Evolutionary conservation across 2,113 vertebrate genomes (phyloP).

Genomic region (Gulo gulo): DNA sequence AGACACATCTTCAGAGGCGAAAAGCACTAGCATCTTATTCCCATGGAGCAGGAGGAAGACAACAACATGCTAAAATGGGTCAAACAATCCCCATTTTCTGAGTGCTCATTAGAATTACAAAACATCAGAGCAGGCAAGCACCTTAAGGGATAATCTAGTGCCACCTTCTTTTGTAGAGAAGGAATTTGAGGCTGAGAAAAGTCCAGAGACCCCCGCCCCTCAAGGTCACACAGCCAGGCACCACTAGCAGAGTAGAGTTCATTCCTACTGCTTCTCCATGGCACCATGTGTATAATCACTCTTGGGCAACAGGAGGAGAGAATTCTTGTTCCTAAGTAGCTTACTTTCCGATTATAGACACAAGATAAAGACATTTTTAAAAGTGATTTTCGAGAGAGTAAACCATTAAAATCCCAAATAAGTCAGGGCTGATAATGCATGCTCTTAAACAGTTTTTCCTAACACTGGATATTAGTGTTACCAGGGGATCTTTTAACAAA

Average conservation of each 20-base stretch:
- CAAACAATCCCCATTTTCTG: not conserved
- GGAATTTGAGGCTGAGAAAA: not conserved
- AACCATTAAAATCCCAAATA: not conserved
- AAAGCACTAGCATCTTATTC: not conserved
- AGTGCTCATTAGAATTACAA: constrained; percentile 4
- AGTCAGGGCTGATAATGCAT: not conserved
- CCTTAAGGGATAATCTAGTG: not conserved
- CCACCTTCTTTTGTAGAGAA: not conserved
- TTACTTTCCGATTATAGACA: not conserved
- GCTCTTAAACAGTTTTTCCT: not conserved
- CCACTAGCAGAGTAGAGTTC: not conserved
- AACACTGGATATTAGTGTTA: not conserved
- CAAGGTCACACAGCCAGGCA: not conserved
- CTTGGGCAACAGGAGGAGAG: not conserved
- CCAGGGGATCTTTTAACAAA: not conserved
- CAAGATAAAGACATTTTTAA: not conserved
- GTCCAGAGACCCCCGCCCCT: not conserved
- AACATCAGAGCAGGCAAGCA: not conserved
- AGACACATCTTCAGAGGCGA: not conserved
- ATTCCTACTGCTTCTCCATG: fast-evolving
- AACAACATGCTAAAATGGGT: not conserved
- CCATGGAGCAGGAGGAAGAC: not conserved
- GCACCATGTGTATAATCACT: not conserved
- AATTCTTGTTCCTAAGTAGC: not conserved
- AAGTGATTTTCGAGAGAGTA: not conserved